Evolutionary conservation across 2,113 vertebrate species (phyloP).

Genomic region (Podarcis cretensis): DNA sequence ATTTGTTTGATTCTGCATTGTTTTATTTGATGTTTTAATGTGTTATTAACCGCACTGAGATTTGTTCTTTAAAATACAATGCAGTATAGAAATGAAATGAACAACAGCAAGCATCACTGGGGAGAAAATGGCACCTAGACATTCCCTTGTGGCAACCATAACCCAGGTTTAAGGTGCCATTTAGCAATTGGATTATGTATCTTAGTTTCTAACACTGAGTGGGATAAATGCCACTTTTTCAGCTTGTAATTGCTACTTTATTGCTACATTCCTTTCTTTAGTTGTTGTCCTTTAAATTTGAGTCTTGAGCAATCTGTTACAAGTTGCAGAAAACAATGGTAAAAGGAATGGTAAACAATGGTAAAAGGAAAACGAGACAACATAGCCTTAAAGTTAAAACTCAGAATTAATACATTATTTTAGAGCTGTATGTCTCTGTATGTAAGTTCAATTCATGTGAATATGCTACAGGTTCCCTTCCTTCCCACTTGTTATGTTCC

Average conservation of each 20-base stretch:
- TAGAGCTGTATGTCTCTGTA: neutral
- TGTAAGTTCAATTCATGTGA: neutral
- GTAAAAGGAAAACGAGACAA: neutral
- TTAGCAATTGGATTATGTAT: too few relatives aligned
- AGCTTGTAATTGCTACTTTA: neutral
- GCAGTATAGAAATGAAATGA: too few relatives aligned
- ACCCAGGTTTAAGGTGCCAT: too few relatives aligned
- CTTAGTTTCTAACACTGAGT: too few relatives aligned
- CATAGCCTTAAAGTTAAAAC: neutral
- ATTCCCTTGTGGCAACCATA: too few relatives aligned
- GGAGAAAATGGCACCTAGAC: too few relatives aligned
- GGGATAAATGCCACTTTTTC: too few relatives aligned
- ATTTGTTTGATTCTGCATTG: too few relatives aligned
- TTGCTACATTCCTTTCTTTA: neutral
- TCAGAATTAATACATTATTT: neutral
- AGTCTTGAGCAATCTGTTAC: neutral
- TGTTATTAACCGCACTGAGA: too few relatives aligned
- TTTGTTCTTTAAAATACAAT: too few relatives aligned
- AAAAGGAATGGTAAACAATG: neutral
- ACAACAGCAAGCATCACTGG: too few relatives aligned
- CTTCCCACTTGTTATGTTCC: neutral
- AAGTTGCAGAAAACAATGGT: neutral
- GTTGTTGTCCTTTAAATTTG: neutral
- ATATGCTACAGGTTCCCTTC: neutral
- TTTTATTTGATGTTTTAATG: too few relatives aligned